Evolutionary conservation across 2,797 vertebrate genomes (phyloP).

Genomic region (Pangasius djambal): DNA sequence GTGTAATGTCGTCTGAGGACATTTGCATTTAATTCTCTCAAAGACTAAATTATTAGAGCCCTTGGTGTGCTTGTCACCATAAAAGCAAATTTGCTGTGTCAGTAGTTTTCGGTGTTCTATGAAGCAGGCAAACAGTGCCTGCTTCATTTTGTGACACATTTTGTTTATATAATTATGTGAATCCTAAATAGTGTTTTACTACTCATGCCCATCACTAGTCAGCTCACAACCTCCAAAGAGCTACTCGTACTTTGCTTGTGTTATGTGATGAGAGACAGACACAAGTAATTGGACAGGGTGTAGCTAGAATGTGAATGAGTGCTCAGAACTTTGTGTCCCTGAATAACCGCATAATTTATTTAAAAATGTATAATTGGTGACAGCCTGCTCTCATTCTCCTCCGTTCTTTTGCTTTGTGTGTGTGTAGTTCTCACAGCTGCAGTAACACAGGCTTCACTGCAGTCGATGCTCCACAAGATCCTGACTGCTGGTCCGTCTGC

Average conservation of each 20-base stretch:
- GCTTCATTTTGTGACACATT: no score
- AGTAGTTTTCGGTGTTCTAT: neutral
- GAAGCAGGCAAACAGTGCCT: neutral
- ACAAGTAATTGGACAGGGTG: neutral
- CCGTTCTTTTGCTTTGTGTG: neutral
- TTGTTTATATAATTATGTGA: neutral
- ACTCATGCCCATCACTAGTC: neutral
- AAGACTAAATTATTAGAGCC: neutral
- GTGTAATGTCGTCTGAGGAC: neutral
- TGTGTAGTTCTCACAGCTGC: constrained; percentile 94
- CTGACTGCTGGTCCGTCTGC: constrained; percentile 97
- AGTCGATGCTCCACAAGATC: constrained; percentile 99
- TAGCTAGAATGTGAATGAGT: neutral
- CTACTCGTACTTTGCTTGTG: neutral
- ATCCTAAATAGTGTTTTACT: neutral
- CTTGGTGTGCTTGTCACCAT: neutral
- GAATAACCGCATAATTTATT: neutral
- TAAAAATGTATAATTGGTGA: neutral
- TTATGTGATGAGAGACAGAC: neutral
- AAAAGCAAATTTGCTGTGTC: neutral
- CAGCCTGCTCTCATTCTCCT: neutral
- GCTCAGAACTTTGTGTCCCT: neutral
- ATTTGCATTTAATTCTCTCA: neutral
- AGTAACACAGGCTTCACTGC: constrained; percentile 98
- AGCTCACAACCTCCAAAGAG: neutral